phyloP scores from a whole-genome alignment of 2,888 invertebrate genomes.

The Cryptocheilus praepositus region DNA sequence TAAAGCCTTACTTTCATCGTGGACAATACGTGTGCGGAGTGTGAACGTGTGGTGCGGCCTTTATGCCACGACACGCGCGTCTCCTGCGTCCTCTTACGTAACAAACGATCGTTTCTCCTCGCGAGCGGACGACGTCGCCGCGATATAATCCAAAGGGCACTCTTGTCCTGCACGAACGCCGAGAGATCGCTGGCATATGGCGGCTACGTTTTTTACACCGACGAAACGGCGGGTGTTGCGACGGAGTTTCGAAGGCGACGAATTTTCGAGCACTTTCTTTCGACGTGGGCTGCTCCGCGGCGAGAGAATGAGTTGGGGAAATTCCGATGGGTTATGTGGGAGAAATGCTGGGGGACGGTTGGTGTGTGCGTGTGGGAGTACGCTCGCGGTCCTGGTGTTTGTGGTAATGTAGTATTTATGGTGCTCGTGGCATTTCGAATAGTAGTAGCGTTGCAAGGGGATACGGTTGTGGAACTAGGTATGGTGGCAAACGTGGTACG shows the following conservation, averaged over 20 bases:
- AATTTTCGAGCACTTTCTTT: slow-evolving; percentile 5
- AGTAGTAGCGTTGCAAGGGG: too few species aligned
- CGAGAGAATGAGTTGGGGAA: too few species aligned
- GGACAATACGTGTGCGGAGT: slow-evolving; percentile 18
- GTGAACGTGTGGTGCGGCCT: slow-evolving; percentile 20
- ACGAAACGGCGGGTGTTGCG: too few species aligned
- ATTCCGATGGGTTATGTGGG: too few species aligned
- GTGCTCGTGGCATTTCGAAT: too few species aligned
- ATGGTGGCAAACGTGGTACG: too few species aligned
- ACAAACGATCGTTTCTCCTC: slow-evolving; percentile 42
- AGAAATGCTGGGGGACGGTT: too few species aligned
- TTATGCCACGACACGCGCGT: slow-evolving; percentile 42
- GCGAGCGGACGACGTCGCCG: slow-evolving; percentile 28
- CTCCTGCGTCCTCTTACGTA: slow-evolving; percentile 46
- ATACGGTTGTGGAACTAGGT: too few species aligned
- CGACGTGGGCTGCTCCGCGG: neutral
- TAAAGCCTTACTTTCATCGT: too few species aligned
- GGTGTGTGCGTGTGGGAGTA: too few species aligned
- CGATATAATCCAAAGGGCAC: slow-evolving; percentile 35
- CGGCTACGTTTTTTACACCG: neutral
- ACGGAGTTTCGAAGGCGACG: neutral
- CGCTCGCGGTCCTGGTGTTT: too few species aligned
- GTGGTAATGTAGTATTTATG: too few species aligned
- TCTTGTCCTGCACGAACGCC: slow-evolving; percentile 30
- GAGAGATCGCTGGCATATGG: slow-evolving; percentile 23